Conservation (phyloP, 2,113 vertebrate species). For the Rousettus leschenaultii region DNA sequence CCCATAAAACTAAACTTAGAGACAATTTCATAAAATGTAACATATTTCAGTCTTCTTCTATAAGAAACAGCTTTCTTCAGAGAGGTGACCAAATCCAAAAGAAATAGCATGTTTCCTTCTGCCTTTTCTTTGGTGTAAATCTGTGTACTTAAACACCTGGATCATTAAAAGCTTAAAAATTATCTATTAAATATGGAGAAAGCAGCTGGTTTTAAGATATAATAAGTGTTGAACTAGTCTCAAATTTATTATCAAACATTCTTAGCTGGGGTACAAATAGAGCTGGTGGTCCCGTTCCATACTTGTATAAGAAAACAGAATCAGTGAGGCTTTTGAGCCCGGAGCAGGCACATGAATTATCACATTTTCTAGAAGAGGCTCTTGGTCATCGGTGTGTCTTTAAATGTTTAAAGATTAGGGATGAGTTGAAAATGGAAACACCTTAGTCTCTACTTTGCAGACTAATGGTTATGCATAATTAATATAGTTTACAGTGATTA, state of each 20-base stretch:
- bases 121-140: constrained; percentile 25
- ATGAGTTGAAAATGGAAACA: constrained; percentile 44
- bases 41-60: not conserved
- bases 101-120: constrained; percentile 37
- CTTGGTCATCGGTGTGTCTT: not conserved
- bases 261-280: not conserved
- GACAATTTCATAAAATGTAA: not conserved
- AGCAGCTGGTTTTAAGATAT: constrained; percentile 41
- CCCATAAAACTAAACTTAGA: not conserved
- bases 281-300: not conserved
- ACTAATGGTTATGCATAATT: constrained; percentile 50
- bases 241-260: constrained; percentile 23
- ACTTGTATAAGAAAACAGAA: not conserved
- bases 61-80: not conserved
- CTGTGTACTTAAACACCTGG: constrained; percentile 22
- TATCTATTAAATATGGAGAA: constrained; percentile 42
- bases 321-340: not conserved
- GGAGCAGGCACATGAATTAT: not conserved
- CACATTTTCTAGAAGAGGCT: not conserved
- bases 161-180: constrained; percentile 45
- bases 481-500: constrained; percentile 16
- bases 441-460: not conserved
- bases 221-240: constrained; percentile 46
- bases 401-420: constrained; percentile 51
- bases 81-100: constrained; percentile 11